These are phyloP conservation scores for Ypsolopha scabrella DNA, from an alignment of 2,888 invertebrate species.

Conservation along the genomic window DNA sequence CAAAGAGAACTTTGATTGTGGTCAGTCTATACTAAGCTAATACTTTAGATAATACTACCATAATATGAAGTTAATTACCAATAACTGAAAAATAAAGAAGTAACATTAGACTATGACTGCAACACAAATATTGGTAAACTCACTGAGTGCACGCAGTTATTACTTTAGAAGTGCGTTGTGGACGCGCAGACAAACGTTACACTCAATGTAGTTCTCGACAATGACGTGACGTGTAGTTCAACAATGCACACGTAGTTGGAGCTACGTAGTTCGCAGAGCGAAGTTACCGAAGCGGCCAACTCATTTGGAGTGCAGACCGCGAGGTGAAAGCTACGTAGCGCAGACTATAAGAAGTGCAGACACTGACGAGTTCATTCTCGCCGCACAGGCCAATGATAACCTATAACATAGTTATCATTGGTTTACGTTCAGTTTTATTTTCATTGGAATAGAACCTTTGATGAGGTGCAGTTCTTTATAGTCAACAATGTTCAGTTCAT, in stretches of 20 bases:
- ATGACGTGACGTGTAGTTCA: conserved; percentile 50
- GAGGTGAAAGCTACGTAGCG: conserved; percentile 68
- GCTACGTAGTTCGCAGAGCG: conserved; percentile 64
- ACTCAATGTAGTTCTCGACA: conserved; percentile 55
- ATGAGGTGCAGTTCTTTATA: background rate
- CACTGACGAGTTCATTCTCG: conserved; percentile 66
- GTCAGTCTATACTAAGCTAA: background rate
- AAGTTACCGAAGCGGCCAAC: conserved; percentile 62
- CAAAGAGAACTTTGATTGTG: background rate
- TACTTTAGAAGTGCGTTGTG: conserved; percentile 56
- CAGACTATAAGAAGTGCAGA: conserved; percentile 70
- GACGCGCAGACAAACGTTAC: conserved; percentile 57
- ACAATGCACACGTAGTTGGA: conserved; percentile 60
- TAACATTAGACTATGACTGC: conserved; percentile 17
- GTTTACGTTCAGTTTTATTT: conserved; percentile 47
- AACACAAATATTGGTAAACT: conserved; percentile 61
- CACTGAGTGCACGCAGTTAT: conserved; percentile 69
- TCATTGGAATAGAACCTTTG: conserved; percentile 54
- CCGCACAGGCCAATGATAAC: conserved; percentile 72
- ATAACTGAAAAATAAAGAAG: background rate
- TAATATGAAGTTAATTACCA: background rate
- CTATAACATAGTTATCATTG: conserved; percentile 72
- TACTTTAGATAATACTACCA: background rate
- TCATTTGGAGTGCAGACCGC: conserved; percentile 60
- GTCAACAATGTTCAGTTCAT: too few species aligned